A percentile compares a stretch with the other conserved stretches of the same genome.
Conservation (phyloP, 2,888 invertebrate genomes). For the Drosophila pseudotalamancana region DNA sequence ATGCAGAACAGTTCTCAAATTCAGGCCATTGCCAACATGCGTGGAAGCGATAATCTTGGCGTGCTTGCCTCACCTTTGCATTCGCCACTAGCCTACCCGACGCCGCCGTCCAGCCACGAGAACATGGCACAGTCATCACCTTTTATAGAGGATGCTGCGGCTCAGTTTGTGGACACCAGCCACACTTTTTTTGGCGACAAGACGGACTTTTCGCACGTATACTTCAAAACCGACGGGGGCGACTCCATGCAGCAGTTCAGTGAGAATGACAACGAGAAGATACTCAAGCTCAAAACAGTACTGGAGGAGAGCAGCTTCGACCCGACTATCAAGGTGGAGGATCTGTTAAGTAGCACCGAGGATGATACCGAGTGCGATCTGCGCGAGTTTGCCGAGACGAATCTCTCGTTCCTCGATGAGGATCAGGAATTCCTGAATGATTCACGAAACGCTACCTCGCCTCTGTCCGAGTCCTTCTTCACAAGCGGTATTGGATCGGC, state of each 20-base stretch:
- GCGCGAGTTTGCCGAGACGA: constrained; percentile 83
- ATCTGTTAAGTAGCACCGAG: constrained; percentile 80
- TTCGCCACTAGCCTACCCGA: constrained; percentile 92
- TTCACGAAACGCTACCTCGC: constrained; percentile 91
- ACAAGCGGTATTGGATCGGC: constrained; percentile 93
- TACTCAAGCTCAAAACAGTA: constrained; percentile 83
- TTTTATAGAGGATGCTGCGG: constrained; percentile 83
- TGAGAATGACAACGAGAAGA: constrained; percentile 83
- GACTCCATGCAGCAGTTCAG: constrained; percentile 64
- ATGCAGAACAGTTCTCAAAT: constrained; percentile 83
- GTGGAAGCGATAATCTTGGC: constrained; percentile 81
- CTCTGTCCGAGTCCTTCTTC: constrained; percentile 92
- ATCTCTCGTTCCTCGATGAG: constrained; percentile 84
- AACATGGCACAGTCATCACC: constrained; percentile 85
- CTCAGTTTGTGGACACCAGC: constrained; percentile 80
- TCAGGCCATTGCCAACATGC: constrained; percentile 81
- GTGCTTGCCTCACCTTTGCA: constrained; percentile 87
- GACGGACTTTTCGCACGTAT: constrained; percentile 77
- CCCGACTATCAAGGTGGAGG: constrained; percentile 82
- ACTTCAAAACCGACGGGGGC: constrained; percentile 75
- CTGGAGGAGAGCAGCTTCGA: constrained; percentile 82
- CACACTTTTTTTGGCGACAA: constrained; percentile 84
- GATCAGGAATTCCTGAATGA: constrained; percentile 85
- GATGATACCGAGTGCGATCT: constrained; percentile 82
- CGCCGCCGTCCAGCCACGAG: constrained; percentile 94